These are phyloP conservation scores for Drosophila trichaetosa DNA, from an alignment of 2,888 invertebrate genomes.

Conservation along the genomic window DNA sequence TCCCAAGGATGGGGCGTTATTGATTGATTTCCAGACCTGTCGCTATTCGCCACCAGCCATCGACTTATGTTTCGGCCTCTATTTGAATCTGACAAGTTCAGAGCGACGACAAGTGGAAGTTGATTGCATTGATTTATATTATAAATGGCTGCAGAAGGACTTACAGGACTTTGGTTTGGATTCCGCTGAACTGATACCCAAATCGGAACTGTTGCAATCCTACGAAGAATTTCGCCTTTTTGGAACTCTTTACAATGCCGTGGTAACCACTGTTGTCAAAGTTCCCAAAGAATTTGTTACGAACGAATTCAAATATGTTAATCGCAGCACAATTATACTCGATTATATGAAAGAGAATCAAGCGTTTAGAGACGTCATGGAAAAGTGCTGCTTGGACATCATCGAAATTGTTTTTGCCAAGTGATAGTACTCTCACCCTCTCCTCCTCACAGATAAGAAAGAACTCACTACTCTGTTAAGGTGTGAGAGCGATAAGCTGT, in stretches of 20 bases:
- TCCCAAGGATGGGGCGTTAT: slow-evolving; percentile 49
- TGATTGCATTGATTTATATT: slow-evolving; percentile 70
- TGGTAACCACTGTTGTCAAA: slow-evolving; percentile 67
- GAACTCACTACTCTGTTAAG: background rate
- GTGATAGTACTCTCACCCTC: slow-evolving; percentile 6
- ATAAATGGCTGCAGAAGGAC: slow-evolving; percentile 67
- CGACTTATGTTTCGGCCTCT: slow-evolving; percentile 79
- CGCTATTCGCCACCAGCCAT: slow-evolving; percentile 82
- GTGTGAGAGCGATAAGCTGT: slow-evolving; percentile 21
- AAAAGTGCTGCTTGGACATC: slow-evolving; percentile 52
- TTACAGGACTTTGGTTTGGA: slow-evolving; percentile 72
- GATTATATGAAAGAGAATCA: slow-evolving; percentile 53
- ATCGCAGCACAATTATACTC: slow-evolving; percentile 49
- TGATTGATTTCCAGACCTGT: slow-evolving; percentile 83
- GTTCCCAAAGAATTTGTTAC: slow-evolving; percentile 71
- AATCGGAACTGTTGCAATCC: slow-evolving; percentile 64
- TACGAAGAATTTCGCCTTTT: slow-evolving; percentile 74
- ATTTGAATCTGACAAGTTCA: slow-evolving; percentile 70
- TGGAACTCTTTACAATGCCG: slow-evolving; percentile 69
- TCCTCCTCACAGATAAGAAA: background rate
- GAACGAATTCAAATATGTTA: slow-evolving; percentile 68
- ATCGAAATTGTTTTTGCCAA: slow-evolving; percentile 49
- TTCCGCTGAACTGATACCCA: slow-evolving; percentile 42
- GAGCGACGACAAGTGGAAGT: slow-evolving; percentile 40
- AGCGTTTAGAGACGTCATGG: slow-evolving; percentile 50